Evolutionary conservation across 2,888 invertebrate genomes (phyloP), one percentile per base, ranked within the genome.

Genomic region (Onchidella celtica): DNA sequence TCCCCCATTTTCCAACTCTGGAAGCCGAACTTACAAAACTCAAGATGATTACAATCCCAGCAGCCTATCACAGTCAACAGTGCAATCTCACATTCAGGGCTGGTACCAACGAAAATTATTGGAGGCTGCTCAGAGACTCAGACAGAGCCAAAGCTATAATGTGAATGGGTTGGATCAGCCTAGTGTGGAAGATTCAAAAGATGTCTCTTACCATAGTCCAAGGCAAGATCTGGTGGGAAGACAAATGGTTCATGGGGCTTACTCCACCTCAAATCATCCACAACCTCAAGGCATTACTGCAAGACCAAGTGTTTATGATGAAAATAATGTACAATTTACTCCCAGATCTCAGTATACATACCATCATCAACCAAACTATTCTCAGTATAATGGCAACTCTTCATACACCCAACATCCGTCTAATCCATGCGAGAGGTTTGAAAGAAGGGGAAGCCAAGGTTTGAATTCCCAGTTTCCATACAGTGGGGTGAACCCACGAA

Each of bases 41-140:
- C 24, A 36, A n/a, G 34, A 55, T 21, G 40, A 3, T n/a, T 29
- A 68, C 38, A 32, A 34, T n/a, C 61, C 21, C 27, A 47, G 32
- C 27, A 63, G 77, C 34, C 47, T 79, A 32, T 73, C 81, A 29
- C 87, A 65, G 61, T 11, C 57, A 38, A 1, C 86, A 59, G 82
- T 90, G 0, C 86, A 89, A 73, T 82, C 82, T 17, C 91, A 90
- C 59, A 86, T 90, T 6, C 87, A 91, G 70, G 85, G 82, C 47
- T 90, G 90, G 90, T 91, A 91, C 66, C 88, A 90, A 69, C 84
- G 85, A 14, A 89, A 89, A 72, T 80, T 90, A 29, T 85, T 88
- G 70, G 89, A 90, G 80, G 89, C 89, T 14, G 89, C 89, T 11
- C 85, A 89, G 69, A 86, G 87, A 36, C 85, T 88, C 24, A 86